Evolutionary conservation across 2,113 vertebrate genomes (phyloP), one percentile per base, ranked within the genome.

Genomic region (Pseudopodoces humilis): DNA sequence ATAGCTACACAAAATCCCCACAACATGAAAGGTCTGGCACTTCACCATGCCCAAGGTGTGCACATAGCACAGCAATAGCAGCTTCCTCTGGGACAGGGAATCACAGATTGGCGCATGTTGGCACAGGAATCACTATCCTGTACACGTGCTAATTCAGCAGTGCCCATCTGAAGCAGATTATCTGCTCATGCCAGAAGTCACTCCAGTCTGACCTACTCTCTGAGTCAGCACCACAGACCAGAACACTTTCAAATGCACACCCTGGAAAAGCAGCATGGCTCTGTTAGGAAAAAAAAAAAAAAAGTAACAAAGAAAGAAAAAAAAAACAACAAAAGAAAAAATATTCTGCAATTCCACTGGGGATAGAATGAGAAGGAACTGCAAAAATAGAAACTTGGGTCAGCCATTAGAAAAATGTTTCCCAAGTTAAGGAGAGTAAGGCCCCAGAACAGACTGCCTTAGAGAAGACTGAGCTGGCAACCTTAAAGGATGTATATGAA

Each of bases 31-130:
- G 23, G 22, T 37, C 53, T 53, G 44, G 44, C 27, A 78, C 16
- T 30, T n/a, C 41, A 24, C 30, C 9, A 2, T 5, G 28, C 31
- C n/a, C 3, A 15, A 2, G 1, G 19, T 6, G 19, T 5, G 22
- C 49, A 56, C 0, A 1, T 5, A 30, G 53, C 71, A 76, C 27
- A 83, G 71, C 52, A 72, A 10, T 0, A 56, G 58, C 37, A 85
- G 33, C 33, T 83, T 37, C 30, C 41, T 35, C n/a, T 53, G 63
- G n/a, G 56, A 64, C 0, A 69, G 63, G 17, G 37, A 71, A n/a
- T 7, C 2, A 53, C 55, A 81, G 69, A 37, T 2, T 21, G 60
- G 82, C 50, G 78, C 56, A 4, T 1, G 10, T 43, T 63, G 52
- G 47, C 75, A 92, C 41, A 92, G 70, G 76, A 85, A 63, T 17